phyloP scores from a whole-genome alignment of 2,113 vertebrate genomes.

The Halcyon malimbica region DNA sequence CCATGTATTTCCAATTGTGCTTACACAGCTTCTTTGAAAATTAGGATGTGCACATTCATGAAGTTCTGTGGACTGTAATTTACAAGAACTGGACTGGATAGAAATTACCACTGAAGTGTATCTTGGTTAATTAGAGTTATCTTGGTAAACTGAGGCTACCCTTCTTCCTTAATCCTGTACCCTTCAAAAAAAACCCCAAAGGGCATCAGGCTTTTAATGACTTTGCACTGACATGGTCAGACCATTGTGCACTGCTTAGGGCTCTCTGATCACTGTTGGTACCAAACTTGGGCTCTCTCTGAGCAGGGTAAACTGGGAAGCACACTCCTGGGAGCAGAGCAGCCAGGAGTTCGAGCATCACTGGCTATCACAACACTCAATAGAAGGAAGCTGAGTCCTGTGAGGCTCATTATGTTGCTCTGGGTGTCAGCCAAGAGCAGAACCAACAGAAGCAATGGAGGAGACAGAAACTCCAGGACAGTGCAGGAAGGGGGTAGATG shows the following conservation, averaged over 20 bases:
- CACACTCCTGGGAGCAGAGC: neutral
- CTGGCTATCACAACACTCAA: neutral
- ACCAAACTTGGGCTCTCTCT: neutral
- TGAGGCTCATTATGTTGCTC: neutral
- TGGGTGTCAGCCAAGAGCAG: neutral
- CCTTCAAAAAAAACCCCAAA: neutral
- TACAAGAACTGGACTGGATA: neutral
- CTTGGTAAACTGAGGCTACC: neutral
- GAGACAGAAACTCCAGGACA: neutral
- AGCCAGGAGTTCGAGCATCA: neutral
- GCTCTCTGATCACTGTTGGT: neutral
- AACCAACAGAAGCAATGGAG: neutral
- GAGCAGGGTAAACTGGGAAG: neutral
- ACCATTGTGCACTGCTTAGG: neutral
- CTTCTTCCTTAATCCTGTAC: neutral
- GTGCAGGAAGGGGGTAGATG: neutral
- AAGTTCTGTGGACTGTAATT: neutral
- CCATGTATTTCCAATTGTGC: neutral
- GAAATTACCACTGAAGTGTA: neutral
- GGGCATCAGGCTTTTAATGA: neutral
- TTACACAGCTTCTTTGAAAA: neutral
- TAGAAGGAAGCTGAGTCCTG: neutral
- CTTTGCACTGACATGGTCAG: neutral
- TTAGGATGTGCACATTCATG: neutral
- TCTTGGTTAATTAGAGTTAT: neutral